These are phyloP conservation scores for Cheirogaleus major DNA, from an alignment of 2,797 vertebrate genomes.

Conservation along the genomic window DNA sequence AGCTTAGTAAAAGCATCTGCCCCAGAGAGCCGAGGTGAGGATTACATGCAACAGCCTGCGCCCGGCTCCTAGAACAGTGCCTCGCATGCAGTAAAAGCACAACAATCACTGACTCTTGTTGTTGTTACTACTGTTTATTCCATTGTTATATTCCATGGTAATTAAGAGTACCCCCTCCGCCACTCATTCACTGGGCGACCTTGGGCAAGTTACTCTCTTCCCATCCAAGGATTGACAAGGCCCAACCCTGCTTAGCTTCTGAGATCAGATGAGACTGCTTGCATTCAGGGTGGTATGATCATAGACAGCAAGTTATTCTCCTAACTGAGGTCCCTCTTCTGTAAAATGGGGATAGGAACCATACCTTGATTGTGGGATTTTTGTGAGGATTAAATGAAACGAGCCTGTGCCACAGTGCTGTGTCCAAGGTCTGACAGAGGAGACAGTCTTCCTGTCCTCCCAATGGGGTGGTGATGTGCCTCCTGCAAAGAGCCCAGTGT, in stretches of 20 bases:
- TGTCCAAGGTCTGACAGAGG: neutral
- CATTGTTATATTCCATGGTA: neutral
- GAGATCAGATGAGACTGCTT: neutral
- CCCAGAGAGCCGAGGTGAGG: neutral
- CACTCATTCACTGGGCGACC: neutral
- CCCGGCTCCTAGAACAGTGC: neutral
- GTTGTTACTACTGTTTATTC: neutral
- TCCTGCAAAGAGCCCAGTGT: neutral
- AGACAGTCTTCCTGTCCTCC: neutral
- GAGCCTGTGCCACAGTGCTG: fast-evolving
- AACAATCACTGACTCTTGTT: neutral
- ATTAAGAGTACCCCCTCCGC: neutral
- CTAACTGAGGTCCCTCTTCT: neutral
- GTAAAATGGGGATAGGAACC: neutral
- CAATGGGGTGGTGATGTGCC: neutral
- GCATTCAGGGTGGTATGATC: neutral
- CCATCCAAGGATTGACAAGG: neutral
- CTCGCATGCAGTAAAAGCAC: neutral
- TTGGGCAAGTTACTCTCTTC: neutral
- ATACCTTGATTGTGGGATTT: neutral
- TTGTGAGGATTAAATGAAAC: neutral
- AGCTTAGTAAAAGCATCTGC: neutral
- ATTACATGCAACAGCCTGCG: neutral
- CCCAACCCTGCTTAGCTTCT: neutral
- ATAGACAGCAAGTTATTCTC: neutral